Conservation (phyloP, 2,797 vertebrate species). For the Mormyrus hasselquistii region DNA sequence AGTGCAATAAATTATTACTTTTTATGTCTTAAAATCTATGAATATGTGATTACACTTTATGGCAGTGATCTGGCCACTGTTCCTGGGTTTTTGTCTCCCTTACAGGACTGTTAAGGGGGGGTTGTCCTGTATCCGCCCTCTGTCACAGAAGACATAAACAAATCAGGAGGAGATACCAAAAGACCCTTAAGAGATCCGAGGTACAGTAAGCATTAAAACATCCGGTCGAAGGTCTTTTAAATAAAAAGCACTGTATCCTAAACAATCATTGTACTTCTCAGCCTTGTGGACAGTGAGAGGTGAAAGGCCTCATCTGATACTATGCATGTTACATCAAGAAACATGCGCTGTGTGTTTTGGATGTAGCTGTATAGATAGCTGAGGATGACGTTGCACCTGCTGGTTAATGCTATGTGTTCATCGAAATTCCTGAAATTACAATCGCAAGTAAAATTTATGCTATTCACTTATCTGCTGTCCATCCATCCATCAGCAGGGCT, state of each 20-base stretch:
- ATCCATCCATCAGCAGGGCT: neutral
- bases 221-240: neutral
- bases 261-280: neutral
- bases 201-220: neutral
- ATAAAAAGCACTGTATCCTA: neutral
- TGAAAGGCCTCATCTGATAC: neutral
- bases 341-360: neutral
- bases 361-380: neutral
- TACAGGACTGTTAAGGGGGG: neutral
- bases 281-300: neutral
- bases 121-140: neutral
- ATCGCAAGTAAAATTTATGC: neutral
- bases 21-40: conserved; percentile 25
- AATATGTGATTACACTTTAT: conserved; percentile 21
- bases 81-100: neutral
- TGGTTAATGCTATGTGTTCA: neutral
- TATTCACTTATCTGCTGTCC: neutral
- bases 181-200: neutral
- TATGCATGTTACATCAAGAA: neutral
- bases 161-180: neutral
- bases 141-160: neutral
- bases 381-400: neutral
- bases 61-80: neutral
- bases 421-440: neutral
- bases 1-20: conserved; percentile 23